Percentiles rank a stretch among this genome's conserved stretches.
phyloP scores from a whole-genome alignment of 1,140 invertebrate species.

The Spodoptera frugiperda region DNA sequence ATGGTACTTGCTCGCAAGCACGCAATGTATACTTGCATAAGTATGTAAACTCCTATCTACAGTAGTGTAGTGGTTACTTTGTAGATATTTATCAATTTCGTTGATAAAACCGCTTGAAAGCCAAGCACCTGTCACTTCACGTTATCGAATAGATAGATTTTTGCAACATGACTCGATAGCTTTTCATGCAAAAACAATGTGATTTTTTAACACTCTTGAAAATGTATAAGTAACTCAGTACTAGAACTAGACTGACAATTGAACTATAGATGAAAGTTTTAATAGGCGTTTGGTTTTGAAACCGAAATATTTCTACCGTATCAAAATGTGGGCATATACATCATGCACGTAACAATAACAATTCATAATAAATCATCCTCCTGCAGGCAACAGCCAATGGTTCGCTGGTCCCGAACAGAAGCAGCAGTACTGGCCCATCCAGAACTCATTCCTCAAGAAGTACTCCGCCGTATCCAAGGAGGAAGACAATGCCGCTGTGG shows the following conservation, averaged over 20 bases:
- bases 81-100: conserved; percentile 7
- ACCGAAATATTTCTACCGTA: no score
- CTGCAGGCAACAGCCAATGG: conserved; percentile 83
- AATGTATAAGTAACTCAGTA: neutral
- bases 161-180: neutral
- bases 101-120: neutral
- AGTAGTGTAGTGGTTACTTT: neutral
- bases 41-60: no score
- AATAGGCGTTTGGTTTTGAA: no score
- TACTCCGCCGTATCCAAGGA: conserved; percentile 89
- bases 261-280: no score
- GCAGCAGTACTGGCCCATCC: conserved; percentile 89
- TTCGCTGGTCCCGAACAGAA: conserved; percentile 88
- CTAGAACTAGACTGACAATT: neutral
- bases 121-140: neutral
- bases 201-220: no score
- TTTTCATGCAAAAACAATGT: neutral
- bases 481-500: conserved; percentile 88
- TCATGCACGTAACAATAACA: no score
- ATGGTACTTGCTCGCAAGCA: no score
- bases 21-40: no score
- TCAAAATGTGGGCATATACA: no score
- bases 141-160: neutral
- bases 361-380: neutral
- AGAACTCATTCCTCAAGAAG: conserved; percentile 87